Base-by-base conservation (phyloP, 2,888 invertebrate genomes). In the Ormyrus rosae region DNA sequence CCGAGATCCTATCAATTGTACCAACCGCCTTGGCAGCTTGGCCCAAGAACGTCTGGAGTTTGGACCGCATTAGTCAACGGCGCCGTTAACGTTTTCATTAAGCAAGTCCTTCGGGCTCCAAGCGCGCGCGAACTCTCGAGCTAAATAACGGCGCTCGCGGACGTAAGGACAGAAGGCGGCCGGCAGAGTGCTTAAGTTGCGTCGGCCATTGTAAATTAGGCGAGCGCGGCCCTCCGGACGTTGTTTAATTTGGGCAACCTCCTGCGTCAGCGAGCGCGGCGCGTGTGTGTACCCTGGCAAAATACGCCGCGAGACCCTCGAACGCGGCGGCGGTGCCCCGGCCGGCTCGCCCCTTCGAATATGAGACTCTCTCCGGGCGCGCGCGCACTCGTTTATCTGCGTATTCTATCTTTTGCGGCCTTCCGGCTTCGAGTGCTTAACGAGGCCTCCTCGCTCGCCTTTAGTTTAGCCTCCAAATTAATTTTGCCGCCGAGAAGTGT, bases 181-280 rank as follows among this genome's bases (percentile, higher is more conserved):
- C 13, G 13, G 50, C 19, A 7, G 45, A 10, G 34, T 10, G 46
- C 48, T 64, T 64, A 64, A 55, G 55, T 71, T 51, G 11, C 65
- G 65, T 74, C 6, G 13, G 65, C 73, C 71, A 70, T 61, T 69
- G 84, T 85, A 86, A 88, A 88, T 88, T 88, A 87, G 86, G 79
- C 85, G 83, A 19, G 19, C 19, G 19, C 19, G 79, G 81, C 84
- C 85, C 86, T 84, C 83, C 83, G 86, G 85, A 85, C 85, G 84
- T 86, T 87, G 88, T 88, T 88, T 87, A 88, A 88, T 88, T 87
- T 86, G 84, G 83, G 53, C 34, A 85, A 85, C 74, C 84, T 85
- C 87, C 85, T 85, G 81, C 34, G 34, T 34, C 34, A 34, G 34
- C 34, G 34, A 34, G 34, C 34, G 34, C 34, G 34, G 34, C 34